Base-by-base conservation (phyloP, 2,113 vertebrate species). In the Gasterosteus nipponicus region DNA sequence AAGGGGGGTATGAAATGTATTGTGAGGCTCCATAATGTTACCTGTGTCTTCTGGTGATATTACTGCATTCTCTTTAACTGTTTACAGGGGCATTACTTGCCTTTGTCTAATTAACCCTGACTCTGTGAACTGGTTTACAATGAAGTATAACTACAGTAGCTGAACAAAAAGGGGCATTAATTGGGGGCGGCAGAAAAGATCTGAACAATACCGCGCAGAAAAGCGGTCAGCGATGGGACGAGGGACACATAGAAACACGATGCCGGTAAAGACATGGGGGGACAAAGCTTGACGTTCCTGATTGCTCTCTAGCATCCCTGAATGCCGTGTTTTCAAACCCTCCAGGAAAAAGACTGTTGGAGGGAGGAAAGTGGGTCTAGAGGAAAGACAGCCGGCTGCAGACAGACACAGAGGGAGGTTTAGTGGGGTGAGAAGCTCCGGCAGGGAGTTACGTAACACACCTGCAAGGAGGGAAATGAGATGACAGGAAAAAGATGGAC, bases 141-240 rank as follows among this genome's bases (percentile, higher is more conserved):
- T 53, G 5, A 64, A 49, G 31, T 26, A 79, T 73, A 39, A 56
- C 54, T 59, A 16, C 4, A 26, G 31, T 67, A n/a, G n/a, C n/a
- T n/a, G n/a, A n/a, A n/a, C n/a, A n/a, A n/a, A n/a, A n/a, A n/a
- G 41, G 5, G 35, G n/a, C 49, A 57, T 60, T 54, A 0, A 8
- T 10, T 56, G 58, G 53, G n/a, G n/a, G n/a, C n/a, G n/a, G n/a
- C n/a, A n/a, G n/a, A n/a, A n/a, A n/a, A n/a, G n/a, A n/a, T n/a
- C n/a, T n/a, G n/a, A n/a, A 73, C 64, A 91, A 93, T 15, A 62
- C 41, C 26, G 66, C 81, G 76, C 79, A 77, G 77, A 81, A 81
- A 77, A 39, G 1, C 8, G 47, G 78, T 65, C 9, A 33, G 69
- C 53, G 38, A 46, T 88, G 78, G 65, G 22, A 26, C 22, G 22